Evolutionary conservation across 2,888 invertebrate genomes (phyloP).

Genomic region (Alentia gelatinosa): DNA sequence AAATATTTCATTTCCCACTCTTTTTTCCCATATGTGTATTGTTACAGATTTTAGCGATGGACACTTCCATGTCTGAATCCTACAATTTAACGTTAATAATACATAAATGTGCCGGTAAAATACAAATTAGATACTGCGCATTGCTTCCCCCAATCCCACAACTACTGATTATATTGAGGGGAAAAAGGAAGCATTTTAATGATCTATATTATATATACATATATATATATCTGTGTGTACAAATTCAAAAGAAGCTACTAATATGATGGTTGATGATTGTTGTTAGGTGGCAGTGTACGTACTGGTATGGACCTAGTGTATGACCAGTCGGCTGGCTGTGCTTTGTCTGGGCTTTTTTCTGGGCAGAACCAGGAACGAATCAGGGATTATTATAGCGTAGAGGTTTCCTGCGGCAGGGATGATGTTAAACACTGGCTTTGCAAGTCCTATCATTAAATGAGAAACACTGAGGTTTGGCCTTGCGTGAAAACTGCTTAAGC

Average conservation of each 20-base stretch:
- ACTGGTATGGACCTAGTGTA: not conserved
- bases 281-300: constrained; percentile 16
- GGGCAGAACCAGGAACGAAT: not conserved
- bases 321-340: constrained; percentile 24
- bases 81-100: constrained; percentile 2
- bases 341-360: not conserved
- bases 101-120: not conserved
- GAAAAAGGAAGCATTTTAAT: constrained; percentile 10
- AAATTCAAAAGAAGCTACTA: not conserved
- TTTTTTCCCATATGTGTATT: constrained; percentile 29
- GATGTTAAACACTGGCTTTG: constrained; percentile 9
- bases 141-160: not conserved
- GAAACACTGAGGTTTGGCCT: constrained; percentile 7
- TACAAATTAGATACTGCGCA: not conserved
- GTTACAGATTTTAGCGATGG: constrained; percentile 35
- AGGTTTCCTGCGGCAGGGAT: constrained; percentile 29
- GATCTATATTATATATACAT: constrained; percentile 14
- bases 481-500: constrained; percentile 21
- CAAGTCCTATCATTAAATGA: not conserved
- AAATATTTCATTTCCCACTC: not conserved
- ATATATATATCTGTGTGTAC: not conserved
- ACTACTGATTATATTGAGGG: not conserved
- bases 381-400: constrained; percentile 37
- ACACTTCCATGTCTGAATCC: not conserved
- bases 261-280: not conserved